Conservation (phyloP, 2,888 invertebrate genomes). For the Parnassius orleans region DNA sequence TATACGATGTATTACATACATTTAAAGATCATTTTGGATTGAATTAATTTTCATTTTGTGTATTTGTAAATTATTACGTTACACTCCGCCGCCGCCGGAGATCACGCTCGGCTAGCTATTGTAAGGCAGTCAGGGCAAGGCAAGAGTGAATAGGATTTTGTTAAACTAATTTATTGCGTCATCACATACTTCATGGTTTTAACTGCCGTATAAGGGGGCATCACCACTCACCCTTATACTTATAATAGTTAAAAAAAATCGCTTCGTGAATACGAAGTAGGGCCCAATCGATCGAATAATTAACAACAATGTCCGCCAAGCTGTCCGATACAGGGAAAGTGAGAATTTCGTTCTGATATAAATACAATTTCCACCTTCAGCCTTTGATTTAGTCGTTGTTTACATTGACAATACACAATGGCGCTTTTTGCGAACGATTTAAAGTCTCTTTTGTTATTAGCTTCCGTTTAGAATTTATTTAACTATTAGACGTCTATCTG, state of each 20-base stretch:
- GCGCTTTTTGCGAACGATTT: constrained; percentile 8
- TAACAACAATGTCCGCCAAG: constrained; percentile 45
- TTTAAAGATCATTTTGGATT: not conserved
- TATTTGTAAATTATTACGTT: constrained; percentile 7
- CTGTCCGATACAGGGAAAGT: constrained; percentile 59
- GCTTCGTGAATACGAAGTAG: constrained; percentile 44
- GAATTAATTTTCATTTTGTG: not conserved
- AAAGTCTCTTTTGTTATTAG: constrained; percentile 23
- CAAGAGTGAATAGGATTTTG: no score
- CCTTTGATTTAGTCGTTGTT: constrained; percentile 15
- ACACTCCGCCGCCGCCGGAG: constrained; percentile 11
- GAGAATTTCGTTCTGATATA: constrained; percentile 50
- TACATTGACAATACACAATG: constrained; percentile 15
- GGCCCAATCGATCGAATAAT: constrained; percentile 45
- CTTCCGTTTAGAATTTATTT: constrained; percentile 17
- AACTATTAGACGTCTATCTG: constrained; percentile 16
- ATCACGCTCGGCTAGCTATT: constrained; percentile 16
- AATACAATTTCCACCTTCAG: constrained; percentile 23
- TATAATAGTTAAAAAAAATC: not conserved
- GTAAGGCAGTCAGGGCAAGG: constrained; percentile 21
- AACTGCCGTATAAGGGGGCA: no score
- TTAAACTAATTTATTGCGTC: no score
- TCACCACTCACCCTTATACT: no score
- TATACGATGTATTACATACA: not conserved
- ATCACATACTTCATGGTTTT: no score